A percentile compares a stretch with the other conserved stretches of the same genome.
Conservation (phyloP, 2,797 vertebrate genomes). For the Geotrypetes seraphini region DNA sequence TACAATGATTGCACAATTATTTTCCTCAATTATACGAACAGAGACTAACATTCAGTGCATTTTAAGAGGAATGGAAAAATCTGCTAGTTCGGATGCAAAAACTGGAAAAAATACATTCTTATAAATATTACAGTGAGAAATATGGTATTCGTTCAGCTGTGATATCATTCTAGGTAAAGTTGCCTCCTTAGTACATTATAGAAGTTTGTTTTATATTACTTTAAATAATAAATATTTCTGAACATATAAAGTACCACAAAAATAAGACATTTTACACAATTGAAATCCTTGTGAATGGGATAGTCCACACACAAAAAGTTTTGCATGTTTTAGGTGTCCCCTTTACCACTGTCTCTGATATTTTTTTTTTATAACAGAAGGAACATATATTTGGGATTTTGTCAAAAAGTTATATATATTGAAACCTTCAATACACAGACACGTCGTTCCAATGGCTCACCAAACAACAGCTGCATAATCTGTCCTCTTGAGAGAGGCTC, state of each 20-base stretch:
- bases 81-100: slow-evolving; percentile 37
- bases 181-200: slow-evolving; percentile 40
- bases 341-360: slow-evolving; percentile 45
- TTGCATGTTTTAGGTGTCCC: slow-evolving; percentile 42
- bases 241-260: slow-evolving; percentile 72
- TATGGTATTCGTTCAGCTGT: slow-evolving; percentile 40
- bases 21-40: slow-evolving; percentile 29
- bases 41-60: slow-evolving; percentile 43
- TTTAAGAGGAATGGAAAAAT: slow-evolving; percentile 42
- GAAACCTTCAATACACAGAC: slow-evolving; percentile 78
- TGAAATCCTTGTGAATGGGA: slow-evolving; percentile 54
- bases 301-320: slow-evolving; percentile 47
- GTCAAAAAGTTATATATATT: slow-evolving; percentile 79
- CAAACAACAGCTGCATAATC: slow-evolving; percentile 61
- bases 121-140: slow-evolving; percentile 44
- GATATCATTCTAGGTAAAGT: slow-evolving; percentile 43
- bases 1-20: slow-evolving; percentile 24
- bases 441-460: slow-evolving; percentile 64
- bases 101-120: slow-evolving; percentile 28
- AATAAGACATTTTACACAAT: slow-evolving; percentile 61
- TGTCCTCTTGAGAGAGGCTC: slow-evolving; percentile 50
- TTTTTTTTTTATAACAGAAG: slow-evolving; percentile 65
- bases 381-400: slow-evolving; percentile 61
- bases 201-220: slow-evolving; percentile 55
- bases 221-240: slow-evolving; percentile 55